phyloP scores from a whole-genome alignment of 2,113 vertebrate species.

The Pseudois nayaur region DNA sequence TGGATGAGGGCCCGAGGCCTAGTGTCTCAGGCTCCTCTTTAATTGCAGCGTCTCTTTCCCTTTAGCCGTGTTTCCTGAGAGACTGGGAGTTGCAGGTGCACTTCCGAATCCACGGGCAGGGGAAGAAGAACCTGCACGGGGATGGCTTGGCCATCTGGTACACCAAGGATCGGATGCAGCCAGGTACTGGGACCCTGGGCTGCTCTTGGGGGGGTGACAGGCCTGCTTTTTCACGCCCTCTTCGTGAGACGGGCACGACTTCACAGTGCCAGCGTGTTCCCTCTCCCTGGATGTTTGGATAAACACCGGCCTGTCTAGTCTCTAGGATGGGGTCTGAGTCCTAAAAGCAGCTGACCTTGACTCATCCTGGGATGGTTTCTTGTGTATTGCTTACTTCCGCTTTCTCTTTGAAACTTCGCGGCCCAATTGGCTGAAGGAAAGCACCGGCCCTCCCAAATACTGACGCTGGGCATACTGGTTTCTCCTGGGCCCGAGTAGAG shows the following conservation, averaged over 20 bases:
- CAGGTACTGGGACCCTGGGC: conserved; percentile 78
- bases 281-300: neutral
- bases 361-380: neutral
- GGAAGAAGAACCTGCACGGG: conserved; percentile 97
- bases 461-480: neutral
- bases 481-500: neutral
- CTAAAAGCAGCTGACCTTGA: conserved; percentile 4
- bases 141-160: conserved; percentile 97
- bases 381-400: conserved; percentile 5
- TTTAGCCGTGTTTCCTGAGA: conserved; percentile 91
- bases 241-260: neutral
- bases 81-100: conserved; percentile 99
- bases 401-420: neutral
- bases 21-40: neutral
- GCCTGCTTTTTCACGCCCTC: neutral
- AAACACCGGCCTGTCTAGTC: neutral
- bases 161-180: conserved; percentile 94
- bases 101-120: conserved; percentile 95
- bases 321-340: conserved; percentile 12
- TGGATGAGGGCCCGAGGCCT: neutral
- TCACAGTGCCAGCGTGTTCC: neutral
- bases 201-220: neutral
- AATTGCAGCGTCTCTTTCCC: neutral
- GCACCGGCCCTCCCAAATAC: neutral
- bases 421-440: neutral